phyloP scores from a whole-genome alignment of 2,888 invertebrate genomes.

The Himalopsyche japonica region DNA sequence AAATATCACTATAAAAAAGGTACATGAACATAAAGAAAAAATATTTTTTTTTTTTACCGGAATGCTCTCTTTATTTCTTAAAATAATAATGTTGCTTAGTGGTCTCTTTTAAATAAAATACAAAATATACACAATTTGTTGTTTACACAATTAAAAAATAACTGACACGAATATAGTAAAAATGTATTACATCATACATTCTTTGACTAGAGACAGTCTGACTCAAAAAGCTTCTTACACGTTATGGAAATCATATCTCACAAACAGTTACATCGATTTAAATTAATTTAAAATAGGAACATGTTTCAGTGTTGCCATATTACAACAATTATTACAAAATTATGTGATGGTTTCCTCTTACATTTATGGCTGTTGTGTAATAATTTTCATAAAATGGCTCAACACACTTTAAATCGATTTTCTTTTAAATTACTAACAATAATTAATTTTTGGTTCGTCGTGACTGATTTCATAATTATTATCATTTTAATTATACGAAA shows the following conservation, averaged over 20 bases:
- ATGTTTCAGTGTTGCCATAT: constrained; percentile 29
- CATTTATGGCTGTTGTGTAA: background rate
- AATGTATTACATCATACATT: background rate
- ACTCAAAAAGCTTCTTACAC: background rate
- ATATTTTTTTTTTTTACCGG: constrained; percentile 17
- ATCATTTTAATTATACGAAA: background rate
- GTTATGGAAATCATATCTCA: background rate
- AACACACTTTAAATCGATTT: constrained; percentile 3
- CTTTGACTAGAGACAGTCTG: background rate
- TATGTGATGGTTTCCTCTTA: background rate
- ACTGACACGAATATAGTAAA: constrained; percentile 1
- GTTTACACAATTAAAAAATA: constrained; percentile 4
- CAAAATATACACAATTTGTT: constrained; percentile 26
- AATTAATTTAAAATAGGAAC: constrained; percentile 33
- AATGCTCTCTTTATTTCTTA: constrained; percentile 41
- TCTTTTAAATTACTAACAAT: constrained; percentile 1
- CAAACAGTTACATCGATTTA: constrained; percentile 1
- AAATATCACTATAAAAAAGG: too few relatives aligned
- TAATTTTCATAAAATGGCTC: background rate
- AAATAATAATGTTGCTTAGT: constrained; percentile 32
- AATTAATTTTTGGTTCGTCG: constrained; percentile 8
- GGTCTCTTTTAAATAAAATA: constrained; percentile 28
- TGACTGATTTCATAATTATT: constrained; percentile 1
- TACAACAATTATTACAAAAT: constrained; percentile 21
- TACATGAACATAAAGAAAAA: background rate